Evolutionary conservation across 2,113 vertebrate species (phyloP).

Genomic region (Phalacrocorax aristotelis): DNA sequence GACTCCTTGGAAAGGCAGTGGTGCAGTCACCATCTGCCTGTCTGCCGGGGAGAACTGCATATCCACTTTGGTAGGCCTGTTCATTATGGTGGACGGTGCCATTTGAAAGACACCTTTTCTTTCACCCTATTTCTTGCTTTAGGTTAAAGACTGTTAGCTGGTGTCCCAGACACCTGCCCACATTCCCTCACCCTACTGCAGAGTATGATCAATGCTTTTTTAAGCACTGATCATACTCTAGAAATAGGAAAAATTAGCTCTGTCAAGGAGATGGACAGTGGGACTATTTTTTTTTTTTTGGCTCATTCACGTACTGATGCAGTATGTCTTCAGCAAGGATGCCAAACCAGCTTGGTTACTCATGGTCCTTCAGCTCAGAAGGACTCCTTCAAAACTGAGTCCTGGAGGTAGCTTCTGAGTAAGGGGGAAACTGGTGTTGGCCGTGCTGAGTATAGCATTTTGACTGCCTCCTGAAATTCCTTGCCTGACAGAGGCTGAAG

Average conservation of each 20-base stretch:
- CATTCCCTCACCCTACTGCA: background rate
- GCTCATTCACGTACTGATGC: rapidly evolving
- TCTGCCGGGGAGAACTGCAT: background rate
- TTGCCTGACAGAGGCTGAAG: background rate
- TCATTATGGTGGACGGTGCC: background rate
- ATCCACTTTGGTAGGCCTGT: background rate
- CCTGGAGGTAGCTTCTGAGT: background rate
- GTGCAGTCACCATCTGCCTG: background rate
- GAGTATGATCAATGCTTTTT: background rate
- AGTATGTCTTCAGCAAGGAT: background rate
- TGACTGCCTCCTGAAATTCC: background rate
- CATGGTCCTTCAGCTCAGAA: background rate
- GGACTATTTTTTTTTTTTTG: background rate
- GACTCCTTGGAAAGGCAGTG: background rate
- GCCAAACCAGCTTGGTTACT: background rate
- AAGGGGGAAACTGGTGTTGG: rapidly evolving
- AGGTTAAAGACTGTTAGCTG: background rate
- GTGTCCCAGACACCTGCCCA: background rate
- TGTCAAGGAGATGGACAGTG: background rate
- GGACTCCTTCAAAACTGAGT: background rate
- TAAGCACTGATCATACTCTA: background rate
- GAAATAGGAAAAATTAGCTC: background rate
- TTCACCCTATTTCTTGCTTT: background rate
- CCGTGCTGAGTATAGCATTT: background rate
- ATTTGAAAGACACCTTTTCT: background rate